Evolutionary conservation across 2,888 invertebrate genomes (phyloP).

Genomic region (Lasioglossum leucozonium): DNA sequence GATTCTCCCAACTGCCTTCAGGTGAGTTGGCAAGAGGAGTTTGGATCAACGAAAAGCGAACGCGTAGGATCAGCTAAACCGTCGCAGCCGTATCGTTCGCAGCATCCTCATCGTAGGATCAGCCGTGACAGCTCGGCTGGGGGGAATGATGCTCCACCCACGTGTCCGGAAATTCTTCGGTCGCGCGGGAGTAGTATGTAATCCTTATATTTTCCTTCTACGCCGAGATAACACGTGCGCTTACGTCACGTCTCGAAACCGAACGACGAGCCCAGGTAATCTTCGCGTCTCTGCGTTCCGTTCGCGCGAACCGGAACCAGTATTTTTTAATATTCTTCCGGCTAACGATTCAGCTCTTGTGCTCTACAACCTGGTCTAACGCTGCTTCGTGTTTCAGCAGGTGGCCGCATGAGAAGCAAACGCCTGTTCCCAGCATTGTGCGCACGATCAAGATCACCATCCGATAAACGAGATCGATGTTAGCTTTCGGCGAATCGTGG

Average conservation of each 20-base stretch:
- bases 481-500: background rate
- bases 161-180: conserved; percentile 15
- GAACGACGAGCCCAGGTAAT: conserved; percentile 23
- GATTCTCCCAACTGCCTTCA: background rate
- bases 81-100: background rate
- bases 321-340: background rate
- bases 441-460: background rate
- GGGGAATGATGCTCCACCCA: conserved; percentile 16
- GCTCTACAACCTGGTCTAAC: background rate
- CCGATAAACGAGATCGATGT: background rate
- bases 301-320: background rate
- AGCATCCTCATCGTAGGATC: background rate
- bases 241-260: conserved; percentile 53
- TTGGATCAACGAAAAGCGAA: background rate
- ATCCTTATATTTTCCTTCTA: conserved; percentile 8
- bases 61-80: background rate
- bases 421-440: background rate
- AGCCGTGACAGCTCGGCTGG: background rate
- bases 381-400: background rate
- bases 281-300: background rate
- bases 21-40: background rate
- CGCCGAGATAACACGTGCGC: conserved; percentile 13
- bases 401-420: background rate
- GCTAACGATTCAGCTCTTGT: background rate
- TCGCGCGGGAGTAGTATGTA: background rate